Conservation (phyloP, 2,113 vertebrate genomes). For the Oncorhynchus nerka region DNA sequence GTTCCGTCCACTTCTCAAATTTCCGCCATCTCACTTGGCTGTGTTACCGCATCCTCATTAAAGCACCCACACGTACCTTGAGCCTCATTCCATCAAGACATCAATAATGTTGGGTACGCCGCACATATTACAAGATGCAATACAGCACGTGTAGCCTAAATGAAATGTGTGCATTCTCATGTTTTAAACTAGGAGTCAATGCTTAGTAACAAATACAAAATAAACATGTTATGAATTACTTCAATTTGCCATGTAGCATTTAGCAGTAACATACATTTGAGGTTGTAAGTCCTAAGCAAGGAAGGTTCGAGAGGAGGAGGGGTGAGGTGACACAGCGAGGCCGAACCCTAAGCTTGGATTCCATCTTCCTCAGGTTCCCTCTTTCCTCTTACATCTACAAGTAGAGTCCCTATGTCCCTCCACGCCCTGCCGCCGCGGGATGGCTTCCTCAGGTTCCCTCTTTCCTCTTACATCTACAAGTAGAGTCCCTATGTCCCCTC, state of each 20-base stretch:
- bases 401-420: constrained; percentile 28
- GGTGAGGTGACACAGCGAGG: not conserved
- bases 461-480: not conserved
- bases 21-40: constrained; percentile 29
- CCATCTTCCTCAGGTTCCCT: not conserved
- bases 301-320: too few relatives aligned
- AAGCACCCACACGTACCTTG: not conserved
- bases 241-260: too few relatives aligned
- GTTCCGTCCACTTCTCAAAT: constrained; percentile 39
- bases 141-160: too few relatives aligned
- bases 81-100: not conserved
- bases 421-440: constrained; percentile 21
- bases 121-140: too few relatives aligned
- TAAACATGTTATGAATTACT: too few relatives aligned
- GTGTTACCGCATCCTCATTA: not conserved
- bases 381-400: not conserved
- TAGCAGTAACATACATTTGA: too few relatives aligned
- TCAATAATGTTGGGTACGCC: not conserved
- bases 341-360: not conserved
- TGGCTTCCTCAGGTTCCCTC: constrained; percentile 29
- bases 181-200: too few relatives aligned
- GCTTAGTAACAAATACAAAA: too few relatives aligned
- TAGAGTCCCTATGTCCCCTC: constrained; percentile 30
- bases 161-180: too few relatives aligned
- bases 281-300: too few relatives aligned